These are phyloP conservation scores for Sarcophaga bullata DNA, from an alignment of 1,140 invertebrate genomes.

Conservation along the genomic window DNA sequence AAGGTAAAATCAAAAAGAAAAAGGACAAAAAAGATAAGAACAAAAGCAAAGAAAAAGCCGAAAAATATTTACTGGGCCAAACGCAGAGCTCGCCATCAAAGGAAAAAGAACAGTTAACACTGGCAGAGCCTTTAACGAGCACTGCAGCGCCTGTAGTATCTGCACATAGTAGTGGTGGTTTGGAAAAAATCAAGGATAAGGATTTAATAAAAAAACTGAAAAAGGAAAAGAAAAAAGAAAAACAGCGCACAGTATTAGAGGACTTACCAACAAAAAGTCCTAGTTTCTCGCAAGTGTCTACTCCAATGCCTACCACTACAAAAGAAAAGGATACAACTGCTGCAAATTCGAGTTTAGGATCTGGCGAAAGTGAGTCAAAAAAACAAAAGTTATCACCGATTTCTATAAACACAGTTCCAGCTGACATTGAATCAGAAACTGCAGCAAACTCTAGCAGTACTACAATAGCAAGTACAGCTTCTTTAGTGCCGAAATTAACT, in stretches of 20 bases:
- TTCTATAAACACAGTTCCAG: not conserved
- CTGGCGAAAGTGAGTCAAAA: not conserved
- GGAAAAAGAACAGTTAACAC: not conserved
- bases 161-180: not conserved
- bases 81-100: not conserved
- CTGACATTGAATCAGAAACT: not conserved
- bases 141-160: not conserved
- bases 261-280: not conserved
- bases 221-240: slow-evolving; percentile 72
- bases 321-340: not conserved
- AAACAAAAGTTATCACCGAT: slow-evolving; percentile 14
- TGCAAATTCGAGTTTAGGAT: not conserved
- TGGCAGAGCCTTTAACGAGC: not conserved
- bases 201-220: slow-evolving; percentile 71
- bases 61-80: slow-evolving; percentile 54
- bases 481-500: slow-evolving; percentile 80
- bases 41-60: slow-evolving; percentile 71
- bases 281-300: not conserved
- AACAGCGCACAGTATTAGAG: slow-evolving; percentile 48
- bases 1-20: slow-evolving; percentile 78
- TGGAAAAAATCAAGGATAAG: slow-evolving; percentile 68
- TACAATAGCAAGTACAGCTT: not conserved
- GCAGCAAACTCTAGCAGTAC: not conserved
- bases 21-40: slow-evolving; percentile 79
- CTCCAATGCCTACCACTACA: not conserved